phyloP scores from a whole-genome alignment of 2,113 vertebrate genomes.

The Pongo abelii region DNA sequence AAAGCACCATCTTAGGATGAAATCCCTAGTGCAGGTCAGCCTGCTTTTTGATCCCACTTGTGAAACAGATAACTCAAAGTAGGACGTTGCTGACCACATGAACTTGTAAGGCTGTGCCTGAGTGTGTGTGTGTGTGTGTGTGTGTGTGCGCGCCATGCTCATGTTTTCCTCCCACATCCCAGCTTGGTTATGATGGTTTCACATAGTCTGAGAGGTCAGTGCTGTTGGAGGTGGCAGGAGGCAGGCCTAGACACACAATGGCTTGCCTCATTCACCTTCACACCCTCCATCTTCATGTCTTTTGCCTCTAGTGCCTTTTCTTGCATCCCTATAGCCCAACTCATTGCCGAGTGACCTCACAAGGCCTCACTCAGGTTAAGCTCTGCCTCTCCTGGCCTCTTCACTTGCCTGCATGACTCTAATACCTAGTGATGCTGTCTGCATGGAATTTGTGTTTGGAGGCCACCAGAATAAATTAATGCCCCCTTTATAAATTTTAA shows the following conservation, averaged over 20 bases:
- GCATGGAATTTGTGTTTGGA: background rate
- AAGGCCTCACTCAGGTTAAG: background rate
- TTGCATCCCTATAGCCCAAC: fast-evolving
- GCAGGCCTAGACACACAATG: no score
- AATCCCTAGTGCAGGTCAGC: no score
- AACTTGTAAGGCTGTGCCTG: background rate
- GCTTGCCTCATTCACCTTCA: background rate
- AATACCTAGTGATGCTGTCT: background rate
- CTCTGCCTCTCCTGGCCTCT: background rate
- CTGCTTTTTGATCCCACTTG: background rate
- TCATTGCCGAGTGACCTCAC: background rate
- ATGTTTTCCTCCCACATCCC: background rate
- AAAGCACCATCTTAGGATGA: background rate
- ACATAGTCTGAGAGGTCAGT: background rate
- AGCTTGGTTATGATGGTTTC: no score
- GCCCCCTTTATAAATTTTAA: background rate
- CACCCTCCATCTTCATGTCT: fast-evolving
- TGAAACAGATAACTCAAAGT: background rate
- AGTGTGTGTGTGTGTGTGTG: background rate
- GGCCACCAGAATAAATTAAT: background rate
- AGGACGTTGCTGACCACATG: background rate
- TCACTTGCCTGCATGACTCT: background rate
- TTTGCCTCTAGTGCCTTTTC: background rate
- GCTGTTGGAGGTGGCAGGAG: fast-evolving
- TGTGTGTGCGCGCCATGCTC: background rate